These are phyloP conservation scores for Hipparchia semele DNA, from an alignment of 2,888 invertebrate species.

Conservation along the genomic window DNA sequence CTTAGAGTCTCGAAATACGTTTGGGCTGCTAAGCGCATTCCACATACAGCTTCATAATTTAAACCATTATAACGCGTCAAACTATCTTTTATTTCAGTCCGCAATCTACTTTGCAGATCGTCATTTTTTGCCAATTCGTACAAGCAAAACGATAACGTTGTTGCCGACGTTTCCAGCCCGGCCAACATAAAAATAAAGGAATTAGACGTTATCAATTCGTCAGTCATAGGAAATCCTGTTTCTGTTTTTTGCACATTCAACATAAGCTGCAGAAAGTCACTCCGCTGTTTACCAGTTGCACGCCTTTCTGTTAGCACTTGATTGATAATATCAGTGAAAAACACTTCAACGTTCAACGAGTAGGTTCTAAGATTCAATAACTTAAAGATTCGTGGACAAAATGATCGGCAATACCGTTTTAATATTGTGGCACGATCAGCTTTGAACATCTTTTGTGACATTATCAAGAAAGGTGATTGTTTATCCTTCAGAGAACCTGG, in stretches of 20 bases:
- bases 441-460: conserved; percentile 77
- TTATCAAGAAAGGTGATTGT: conserved; percentile 71
- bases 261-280: conserved; percentile 77
- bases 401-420: conserved; percentile 72
- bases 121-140: conserved; percentile 71
- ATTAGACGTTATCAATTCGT: conserved; percentile 76
- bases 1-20: conserved; percentile 67
- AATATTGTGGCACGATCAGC: conserved; percentile 62
- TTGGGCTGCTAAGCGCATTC: conserved; percentile 65
- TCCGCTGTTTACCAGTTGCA: conserved; percentile 57
- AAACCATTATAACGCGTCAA: conserved; percentile 58
- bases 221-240: conserved; percentile 67
- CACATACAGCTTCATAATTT: conserved; percentile 68
- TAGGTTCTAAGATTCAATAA: conserved; percentile 72
- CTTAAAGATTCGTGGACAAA: conserved; percentile 71
- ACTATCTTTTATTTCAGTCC: conserved; percentile 65
- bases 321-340: conserved; percentile 68
- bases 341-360: conserved; percentile 67
- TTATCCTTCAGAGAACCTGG: conserved; percentile 67
- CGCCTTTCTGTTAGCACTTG: conserved; percentile 71
- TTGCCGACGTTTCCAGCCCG: conserved; percentile 74
- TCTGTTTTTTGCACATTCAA: conserved; percentile 71
- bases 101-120: conserved; percentile 63
- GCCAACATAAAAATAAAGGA: conserved; percentile 80
- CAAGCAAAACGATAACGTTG: conserved; percentile 73